Percentiles rank a stretch among this genome's conserved stretches.
Conservation (phyloP, 37 sponge, comb jelly and placozoan species). For the Axinella damicornis region DNA sequence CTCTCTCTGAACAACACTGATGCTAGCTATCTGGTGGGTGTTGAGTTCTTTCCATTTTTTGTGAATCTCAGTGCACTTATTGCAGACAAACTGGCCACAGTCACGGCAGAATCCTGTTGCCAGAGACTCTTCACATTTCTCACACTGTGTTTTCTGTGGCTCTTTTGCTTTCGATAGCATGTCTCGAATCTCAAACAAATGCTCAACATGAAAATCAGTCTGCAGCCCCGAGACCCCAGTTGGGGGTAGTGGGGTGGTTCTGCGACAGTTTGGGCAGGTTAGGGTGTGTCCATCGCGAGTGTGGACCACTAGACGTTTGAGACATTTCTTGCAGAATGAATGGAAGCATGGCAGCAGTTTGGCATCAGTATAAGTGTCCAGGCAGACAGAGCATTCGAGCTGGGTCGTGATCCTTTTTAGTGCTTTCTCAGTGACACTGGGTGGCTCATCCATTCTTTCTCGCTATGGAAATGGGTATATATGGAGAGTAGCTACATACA, state of each 20-base stretch:
- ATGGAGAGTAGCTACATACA: too few relatives aligned
- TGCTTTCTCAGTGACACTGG: not conserved
- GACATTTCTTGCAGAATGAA: constrained; percentile 13
- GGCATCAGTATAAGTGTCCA: constrained; percentile 8
- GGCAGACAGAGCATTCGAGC: constrained; percentile 25
- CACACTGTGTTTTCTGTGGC: constrained; percentile 17
- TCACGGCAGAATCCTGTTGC: constrained; percentile 36
- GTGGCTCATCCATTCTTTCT: not conserved
- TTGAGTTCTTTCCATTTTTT: constrained; percentile 13
- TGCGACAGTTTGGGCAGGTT: constrained; percentile 24
- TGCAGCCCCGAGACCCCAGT: not conserved
- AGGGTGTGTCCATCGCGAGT: not conserved
- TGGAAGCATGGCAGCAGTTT: constrained; percentile 39
- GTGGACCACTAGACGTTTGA: not conserved
- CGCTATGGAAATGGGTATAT: too few relatives aligned
- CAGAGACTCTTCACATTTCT: constrained; percentile 4
- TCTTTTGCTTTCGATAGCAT: not conserved
- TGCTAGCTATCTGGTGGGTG: not conserved
- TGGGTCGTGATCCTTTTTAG: constrained; percentile 1
- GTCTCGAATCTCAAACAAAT: constrained; percentile 36
- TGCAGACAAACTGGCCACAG: constrained; percentile 45
- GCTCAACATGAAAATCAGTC: constrained; percentile 11
- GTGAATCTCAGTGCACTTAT: constrained; percentile 18
- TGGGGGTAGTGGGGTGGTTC: not conserved
- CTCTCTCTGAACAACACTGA: not conserved